phyloP scores from a whole-genome alignment of 1,140 invertebrate genomes.

The Musca domestica region DNA sequence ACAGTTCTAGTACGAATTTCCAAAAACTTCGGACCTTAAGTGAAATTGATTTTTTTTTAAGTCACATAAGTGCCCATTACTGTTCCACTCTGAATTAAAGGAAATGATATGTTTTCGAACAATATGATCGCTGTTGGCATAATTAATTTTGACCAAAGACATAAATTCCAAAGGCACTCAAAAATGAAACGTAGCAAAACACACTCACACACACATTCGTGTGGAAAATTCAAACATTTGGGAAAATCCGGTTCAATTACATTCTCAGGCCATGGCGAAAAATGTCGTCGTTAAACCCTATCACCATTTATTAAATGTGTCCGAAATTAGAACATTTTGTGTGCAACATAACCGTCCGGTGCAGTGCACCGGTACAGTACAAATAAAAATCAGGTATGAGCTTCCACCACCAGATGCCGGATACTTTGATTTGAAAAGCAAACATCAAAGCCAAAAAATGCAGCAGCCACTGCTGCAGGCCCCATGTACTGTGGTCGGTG shows the following conservation, averaged over 20 bases:
- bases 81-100: no score
- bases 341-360: no score
- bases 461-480: no score
- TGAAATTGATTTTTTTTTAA: no score
- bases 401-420: background rate
- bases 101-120: no score
- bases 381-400: no score
- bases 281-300: constrained; percentile 3
- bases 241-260: constrained; percentile 20
- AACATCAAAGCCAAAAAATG: background rate
- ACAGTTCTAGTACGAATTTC: no score
- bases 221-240: no score
- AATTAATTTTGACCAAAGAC: constrained; percentile 17
- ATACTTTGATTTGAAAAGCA: constrained; percentile 15
- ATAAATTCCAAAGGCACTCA: constrained; percentile 10
- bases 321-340: constrained; percentile 9
- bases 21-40: no score
- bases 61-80: no score
- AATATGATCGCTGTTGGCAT: constrained; percentile 4
- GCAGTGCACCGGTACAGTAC: no score
- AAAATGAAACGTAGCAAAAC: background rate
- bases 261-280: constrained; percentile 3
- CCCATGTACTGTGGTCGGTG: no score
- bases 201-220: background rate
- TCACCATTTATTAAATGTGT: constrained; percentile 16